Base-by-base conservation (phyloP, 2,888 invertebrate genomes). In the Cotesia congregata region DNA sequence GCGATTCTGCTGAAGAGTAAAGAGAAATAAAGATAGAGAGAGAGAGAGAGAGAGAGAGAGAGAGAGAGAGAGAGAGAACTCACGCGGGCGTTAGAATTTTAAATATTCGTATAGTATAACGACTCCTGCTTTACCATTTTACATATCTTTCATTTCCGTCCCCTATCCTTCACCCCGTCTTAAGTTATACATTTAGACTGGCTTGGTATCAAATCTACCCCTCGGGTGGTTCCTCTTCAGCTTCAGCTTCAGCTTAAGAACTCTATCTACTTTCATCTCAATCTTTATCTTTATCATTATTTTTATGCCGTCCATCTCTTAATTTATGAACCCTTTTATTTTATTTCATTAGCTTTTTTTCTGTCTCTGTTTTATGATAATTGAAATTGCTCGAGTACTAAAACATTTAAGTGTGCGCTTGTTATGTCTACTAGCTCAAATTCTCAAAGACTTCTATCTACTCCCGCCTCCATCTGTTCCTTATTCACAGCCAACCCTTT, bases 61-160 rank as follows among this genome's bases (percentile, higher is more conserved):
- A 50, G n/a, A n/a, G 12, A 50, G 50, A 50, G 50, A 50, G 9
- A 50, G 50, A 50, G 50, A 50, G 12, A 50, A 1, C 12, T 12
- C 50, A 76, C 68, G 79, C 72, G 77, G 78, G 80, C 82, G 83
- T 83, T 84, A 83, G 84, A 85, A 83, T 84, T 84, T 85, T 82
- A 73, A 73, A 73, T 73, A 67, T 80, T 77, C 68, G 38, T 50
- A 67, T 75, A 67, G 81, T 77, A 83, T 83, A 84, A 84, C 80
- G 83, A 83, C 67, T 67, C 59, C 30, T 70, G 15, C 9, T 73
- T 50, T 70, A 50, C 65, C 73, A 67, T 73, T 73, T 73, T 73
- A 73, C 59, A 73, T 67, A 59, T 73, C 67, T 67, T 65, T 65
- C 59, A 73, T 73, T 67, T 73, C 67, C 73, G 73, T 15, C 67